Base-by-base conservation (phyloP, 2,888 invertebrate genomes). In the Leptarthrus brevirostris region DNA sequence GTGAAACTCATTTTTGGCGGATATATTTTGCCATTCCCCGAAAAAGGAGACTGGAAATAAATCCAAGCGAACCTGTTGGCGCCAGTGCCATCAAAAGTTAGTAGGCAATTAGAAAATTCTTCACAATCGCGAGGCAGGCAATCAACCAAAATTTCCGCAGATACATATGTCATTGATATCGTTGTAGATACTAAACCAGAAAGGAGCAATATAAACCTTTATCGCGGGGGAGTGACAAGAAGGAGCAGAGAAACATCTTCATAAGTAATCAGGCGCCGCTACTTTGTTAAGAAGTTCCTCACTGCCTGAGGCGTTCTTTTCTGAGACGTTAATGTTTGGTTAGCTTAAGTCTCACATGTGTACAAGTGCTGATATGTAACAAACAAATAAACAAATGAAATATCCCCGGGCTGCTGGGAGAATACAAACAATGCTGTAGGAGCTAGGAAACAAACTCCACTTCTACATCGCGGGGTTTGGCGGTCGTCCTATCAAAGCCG, bases 1-100 rank as follows among this genome's bases (percentile, higher is more conserved):
- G n/a, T 56, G 30, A 56, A 56, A 26, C 24, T 56, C 26, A 30
- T 24, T 30, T 10, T 56, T 8, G 16, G 56, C 30, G 24, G 16
- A 24, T 16, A 56, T 30, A n/a, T n/a, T n/a, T n/a, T 56, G 14
- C 16, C 26, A 24, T 6, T 14, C 14, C 26, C 24, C n/a, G 26
- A 14, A 20, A 22, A 61, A 61, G 34, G 22, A 61, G 20, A 0
- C 14, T 10, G 12, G 22, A 34, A 12, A 44, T 44, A 61, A 61
- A 61, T 61, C 36, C 40, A 61, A 61, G 40, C 30, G 61, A 61
- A 61, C 61, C 61, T 61, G 36, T 61, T 61, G 61, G 61, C 36
- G 40, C 40, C 22, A 52, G 18, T 30, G 30, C 30, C 30, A 30
- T 6, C 8, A n/a, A n/a, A n/a, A n/a, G n/a, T n/a, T n/a, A n/a